Percentiles rank a stretch among this genome's conserved stretches.
Conservation (phyloP, 92 coral and sea anemone species). For the Muricea muricata region DNA sequence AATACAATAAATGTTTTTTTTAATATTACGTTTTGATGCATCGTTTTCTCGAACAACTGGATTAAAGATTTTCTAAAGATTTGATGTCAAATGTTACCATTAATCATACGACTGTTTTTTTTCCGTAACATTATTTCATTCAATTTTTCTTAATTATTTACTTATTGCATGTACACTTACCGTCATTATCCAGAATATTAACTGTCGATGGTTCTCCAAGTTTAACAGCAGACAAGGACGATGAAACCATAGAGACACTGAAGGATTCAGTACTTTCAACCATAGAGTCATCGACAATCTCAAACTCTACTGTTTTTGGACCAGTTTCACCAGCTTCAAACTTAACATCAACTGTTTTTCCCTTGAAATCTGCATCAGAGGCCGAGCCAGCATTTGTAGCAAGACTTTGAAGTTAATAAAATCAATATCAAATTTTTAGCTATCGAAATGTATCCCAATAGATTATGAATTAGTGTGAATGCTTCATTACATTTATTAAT, state of each 20-base stretch:
- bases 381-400: conserved; percentile 1
- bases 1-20: too few relatives aligned
- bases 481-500: too few relatives aligned
- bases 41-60: too few relatives aligned
- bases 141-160: too few relatives aligned
- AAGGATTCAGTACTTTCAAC: neutral
- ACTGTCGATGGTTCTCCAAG: conserved; percentile 14
- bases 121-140: too few relatives aligned
- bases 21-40: too few relatives aligned
- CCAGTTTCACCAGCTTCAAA: conserved; percentile 10
- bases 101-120: too few relatives aligned
- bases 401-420: neutral
- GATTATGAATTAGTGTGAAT: too few relatives aligned
- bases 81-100: too few relatives aligned
- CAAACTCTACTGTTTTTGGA: conserved; percentile 6
- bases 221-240: neutral
- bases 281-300: neutral
- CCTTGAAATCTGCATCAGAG: neutral
- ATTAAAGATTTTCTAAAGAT: too few relatives aligned
- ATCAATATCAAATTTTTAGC: neutral
- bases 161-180: too few relatives aligned
- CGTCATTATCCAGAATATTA: conserved; percentile 20
- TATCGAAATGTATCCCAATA: too few relatives aligned
- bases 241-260: neutral
- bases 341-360: neutral